Conservation (phyloP, 2,888 invertebrate genomes). For the Harpalus rubripes region DNA sequence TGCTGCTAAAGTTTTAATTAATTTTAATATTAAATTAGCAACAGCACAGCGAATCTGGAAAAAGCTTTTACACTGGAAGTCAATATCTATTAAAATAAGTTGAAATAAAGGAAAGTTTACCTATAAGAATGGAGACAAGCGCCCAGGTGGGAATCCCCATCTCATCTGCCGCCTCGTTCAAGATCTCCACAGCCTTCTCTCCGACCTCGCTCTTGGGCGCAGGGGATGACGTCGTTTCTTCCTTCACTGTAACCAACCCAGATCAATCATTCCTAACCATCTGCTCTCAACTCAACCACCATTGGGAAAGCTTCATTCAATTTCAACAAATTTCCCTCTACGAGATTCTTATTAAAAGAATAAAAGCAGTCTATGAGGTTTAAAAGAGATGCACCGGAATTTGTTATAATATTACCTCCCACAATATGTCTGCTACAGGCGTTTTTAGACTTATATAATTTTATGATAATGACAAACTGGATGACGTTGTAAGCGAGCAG, state of each 20-base stretch:
- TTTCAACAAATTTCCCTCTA: background rate
- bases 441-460: too few relatives aligned
- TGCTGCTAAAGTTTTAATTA: too few relatives aligned
- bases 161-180: constrained; percentile 83
- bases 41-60: too few relatives aligned
- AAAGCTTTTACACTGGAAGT: too few relatives aligned
- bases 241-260: constrained; percentile 40
- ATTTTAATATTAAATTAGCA: too few relatives aligned
- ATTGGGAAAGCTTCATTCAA: background rate
- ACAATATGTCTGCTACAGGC: too few relatives aligned
- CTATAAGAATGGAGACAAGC: constrained; percentile 90
- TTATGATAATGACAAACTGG: too few relatives aligned
- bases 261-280: background rate
- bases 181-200: constrained; percentile 79
- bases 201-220: constrained; percentile 68
- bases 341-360: background rate
- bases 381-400: background rate
- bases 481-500: too few relatives aligned
- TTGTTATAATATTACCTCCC: background rate
- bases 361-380: background rate
- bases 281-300: background rate
- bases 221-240: constrained; percentile 62
- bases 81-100: too few relatives aligned
- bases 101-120: constrained; percentile 76
- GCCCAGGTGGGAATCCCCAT: constrained; percentile 92